These are phyloP conservation scores for Brotula barbata DNA, from an alignment of 2,797 vertebrate species.

Conservation along the genomic window DNA sequence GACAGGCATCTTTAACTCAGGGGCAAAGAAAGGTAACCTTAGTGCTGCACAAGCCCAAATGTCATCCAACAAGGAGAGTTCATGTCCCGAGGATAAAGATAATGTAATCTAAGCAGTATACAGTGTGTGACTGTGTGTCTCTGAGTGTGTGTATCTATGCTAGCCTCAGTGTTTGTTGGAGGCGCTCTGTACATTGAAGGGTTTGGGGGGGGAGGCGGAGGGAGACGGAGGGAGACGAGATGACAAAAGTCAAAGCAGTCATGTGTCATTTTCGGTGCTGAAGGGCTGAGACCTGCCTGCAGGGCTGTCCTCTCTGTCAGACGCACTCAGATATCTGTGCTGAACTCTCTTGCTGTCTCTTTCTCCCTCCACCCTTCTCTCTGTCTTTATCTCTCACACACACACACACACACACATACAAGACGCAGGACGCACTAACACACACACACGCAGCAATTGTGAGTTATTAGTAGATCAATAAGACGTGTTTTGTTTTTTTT, in stretches of 20 bases:
- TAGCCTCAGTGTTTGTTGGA: constrained; percentile 72
- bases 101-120: constrained; percentile 84
- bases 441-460: constrained; percentile 16
- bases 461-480: constrained; percentile 11
- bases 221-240: constrained; percentile 45
- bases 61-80: constrained; percentile 80
- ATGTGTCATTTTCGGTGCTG: constrained; percentile 81
- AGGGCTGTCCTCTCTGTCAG: constrained; percentile 81
- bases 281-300: constrained; percentile 77
- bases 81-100: constrained; percentile 76
- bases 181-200: constrained; percentile 57
- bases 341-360: constrained; percentile 71
- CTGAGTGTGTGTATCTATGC: constrained; percentile 56
- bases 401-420: constrained; percentile 6
- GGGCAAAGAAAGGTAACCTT: constrained; percentile 81
- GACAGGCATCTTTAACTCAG: constrained; percentile 81
- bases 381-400: constrained; percentile 50
- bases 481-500: too few relatives aligned
- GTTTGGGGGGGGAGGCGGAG: constrained; percentile 69
- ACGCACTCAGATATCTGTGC: constrained; percentile 78
- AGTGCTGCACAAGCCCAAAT: constrained; percentile 81
- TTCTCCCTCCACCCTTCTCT: constrained; percentile 59
- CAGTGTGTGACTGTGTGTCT: constrained; percentile 74
- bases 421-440: constrained; percentile 46
- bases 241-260: constrained; percentile 84